phyloP scores from a whole-genome alignment of 2,888 invertebrate species.

The Cheilosia impressa region DNA sequence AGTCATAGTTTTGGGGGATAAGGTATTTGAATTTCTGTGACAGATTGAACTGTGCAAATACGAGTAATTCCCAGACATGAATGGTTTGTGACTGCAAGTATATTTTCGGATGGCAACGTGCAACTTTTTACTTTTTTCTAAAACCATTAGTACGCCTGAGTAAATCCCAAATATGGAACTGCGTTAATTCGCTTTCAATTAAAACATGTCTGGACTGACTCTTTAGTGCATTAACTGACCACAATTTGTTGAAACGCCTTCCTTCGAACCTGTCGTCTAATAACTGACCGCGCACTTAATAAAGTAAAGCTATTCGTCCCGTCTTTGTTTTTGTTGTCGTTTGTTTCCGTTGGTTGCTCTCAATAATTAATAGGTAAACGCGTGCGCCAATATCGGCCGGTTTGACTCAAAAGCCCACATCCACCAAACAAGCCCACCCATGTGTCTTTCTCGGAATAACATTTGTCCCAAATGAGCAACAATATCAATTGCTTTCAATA shows the following conservation, averaged over 20 bases:
- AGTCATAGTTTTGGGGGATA: too few relatives aligned
- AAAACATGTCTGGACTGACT: not conserved
- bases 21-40: too few relatives aligned
- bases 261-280: not conserved
- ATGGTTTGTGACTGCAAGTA: too few relatives aligned
- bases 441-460: constrained; percentile 12
- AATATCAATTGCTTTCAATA: constrained; percentile 45
- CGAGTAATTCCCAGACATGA: too few relatives aligned
- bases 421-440: constrained; percentile 21
- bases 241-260: not conserved
- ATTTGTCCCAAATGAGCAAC: constrained; percentile 12
- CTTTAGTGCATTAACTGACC: not conserved
- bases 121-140: not conserved
- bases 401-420: constrained; percentile 18
- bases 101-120: too few relatives aligned
- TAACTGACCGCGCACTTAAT: not conserved
- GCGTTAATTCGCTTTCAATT: not conserved
- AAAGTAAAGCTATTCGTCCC: not conserved
- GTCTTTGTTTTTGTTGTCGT: not conserved
- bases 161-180: too few relatives aligned
- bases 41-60: too few relatives aligned
- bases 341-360: not conserved
- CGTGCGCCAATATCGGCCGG: not conserved
- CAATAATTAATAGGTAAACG: constrained; percentile 3
- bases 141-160: too few relatives aligned